phyloP scores from a whole-genome alignment of 2,797 vertebrate species.

The Acanthiza pusilla region DNA sequence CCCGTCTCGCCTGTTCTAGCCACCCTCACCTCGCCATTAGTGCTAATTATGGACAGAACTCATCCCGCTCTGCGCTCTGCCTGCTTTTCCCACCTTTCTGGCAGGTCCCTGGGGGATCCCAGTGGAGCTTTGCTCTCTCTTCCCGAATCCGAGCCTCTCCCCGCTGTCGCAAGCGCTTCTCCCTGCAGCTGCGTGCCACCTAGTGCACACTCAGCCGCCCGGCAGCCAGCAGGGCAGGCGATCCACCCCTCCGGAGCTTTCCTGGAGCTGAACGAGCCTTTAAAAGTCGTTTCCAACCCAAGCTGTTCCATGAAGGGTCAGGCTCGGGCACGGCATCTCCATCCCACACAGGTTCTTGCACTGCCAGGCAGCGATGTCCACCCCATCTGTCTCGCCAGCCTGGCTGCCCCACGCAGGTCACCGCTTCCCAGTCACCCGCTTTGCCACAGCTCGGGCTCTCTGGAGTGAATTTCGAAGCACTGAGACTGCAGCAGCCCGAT shows the following conservation, averaged over 20 bases:
- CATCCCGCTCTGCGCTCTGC: not conserved
- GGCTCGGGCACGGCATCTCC: not conserved
- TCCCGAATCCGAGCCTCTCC: not conserved
- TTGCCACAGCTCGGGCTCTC: rapidly evolving
- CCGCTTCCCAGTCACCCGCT: rapidly evolving
- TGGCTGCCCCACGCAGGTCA: not conserved
- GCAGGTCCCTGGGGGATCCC: not conserved
- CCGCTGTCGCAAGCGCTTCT: not conserved
- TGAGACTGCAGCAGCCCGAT: not conserved
- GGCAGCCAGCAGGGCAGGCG: rapidly evolving
- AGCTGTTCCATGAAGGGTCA: not conserved
- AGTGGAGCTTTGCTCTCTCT: not conserved
- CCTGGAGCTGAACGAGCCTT: not conserved
- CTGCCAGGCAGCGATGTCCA: not conserved
- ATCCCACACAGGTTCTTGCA: not conserved
- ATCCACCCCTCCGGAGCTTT: not conserved
- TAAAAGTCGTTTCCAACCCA: not conserved
- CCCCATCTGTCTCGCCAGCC: rapidly evolving
- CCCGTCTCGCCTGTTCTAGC: not conserved
- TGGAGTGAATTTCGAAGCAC: not conserved
- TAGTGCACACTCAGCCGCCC: not conserved
- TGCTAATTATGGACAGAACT: not conserved
- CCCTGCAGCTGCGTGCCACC: slow-evolving; percentile 13
- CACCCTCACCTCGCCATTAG: rapidly evolving
- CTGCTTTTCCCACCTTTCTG: not conserved